Evolutionary conservation across 2,797 vertebrate genomes (phyloP), one percentile per base, ranked within the genome.

Genomic region (Tarsius wallacei): DNA sequence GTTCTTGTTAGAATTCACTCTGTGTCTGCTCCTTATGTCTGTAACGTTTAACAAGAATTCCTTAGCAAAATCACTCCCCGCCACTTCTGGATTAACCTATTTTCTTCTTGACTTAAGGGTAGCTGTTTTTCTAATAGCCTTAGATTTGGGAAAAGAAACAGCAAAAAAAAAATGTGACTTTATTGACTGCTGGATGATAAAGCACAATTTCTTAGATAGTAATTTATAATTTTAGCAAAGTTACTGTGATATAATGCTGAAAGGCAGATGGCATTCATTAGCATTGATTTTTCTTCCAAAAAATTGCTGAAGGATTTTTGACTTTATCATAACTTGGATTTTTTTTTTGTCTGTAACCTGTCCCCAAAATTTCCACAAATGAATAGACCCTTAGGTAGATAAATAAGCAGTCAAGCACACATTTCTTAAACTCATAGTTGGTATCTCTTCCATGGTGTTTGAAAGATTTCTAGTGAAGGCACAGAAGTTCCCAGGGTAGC

Each of bases 211-310:
- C 1, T 12, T 78, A 76, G 7, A 1, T 64, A 55, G 16, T 91
- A 59, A 92, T 63, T 49, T 76, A 31, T 93, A 90, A 1, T 87
- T 95, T 83, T 73, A 63, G 0, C 80, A 42, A 92, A 94, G 87
- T 36, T 71, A 66, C 0, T 85, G 26, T 91, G 74, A 22, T 80
- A 28, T n/a, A 55, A 89, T 87, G 5, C 66, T 71, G 26, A 89
- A 91, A 91, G 7, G 53, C 57, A 49, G 17, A 73, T 28, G 5
- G 7, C 33, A 28, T 89, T 77, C 42, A 14, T 66, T 86, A 51
- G 11, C 26, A 49, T 64, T 96, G 68, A 12, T 68, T 74, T 68
- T 70, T 66, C 14, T 57, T 73, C 3, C 11, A 66, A 64, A 86
- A 51, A 49, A 24, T 66, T 42, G 3, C n/a, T 66, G 5, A 71